These are phyloP conservation scores for human DNA, from an alignment of 2,113 vertebrate genomes.

Conservation along the genomic window DNA sequence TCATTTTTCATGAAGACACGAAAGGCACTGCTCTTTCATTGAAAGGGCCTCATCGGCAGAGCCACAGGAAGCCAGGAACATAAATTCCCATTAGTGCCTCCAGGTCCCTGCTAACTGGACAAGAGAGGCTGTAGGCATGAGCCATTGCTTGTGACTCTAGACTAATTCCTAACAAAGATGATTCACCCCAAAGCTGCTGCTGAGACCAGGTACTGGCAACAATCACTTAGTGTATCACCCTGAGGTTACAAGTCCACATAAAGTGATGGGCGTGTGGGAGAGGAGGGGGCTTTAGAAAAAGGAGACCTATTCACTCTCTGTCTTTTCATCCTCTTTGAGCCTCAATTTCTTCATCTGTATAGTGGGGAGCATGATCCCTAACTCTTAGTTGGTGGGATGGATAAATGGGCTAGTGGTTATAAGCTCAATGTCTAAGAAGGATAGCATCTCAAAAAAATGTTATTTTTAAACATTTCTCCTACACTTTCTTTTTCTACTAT, in stretches of 20 bases:
- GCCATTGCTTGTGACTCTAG: slow-evolving; percentile 55
- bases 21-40: slow-evolving; percentile 76
- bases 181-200: slow-evolving; percentile 21
- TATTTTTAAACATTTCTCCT: not conserved
- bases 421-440: not conserved
- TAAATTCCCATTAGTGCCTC: slow-evolving; percentile 62
- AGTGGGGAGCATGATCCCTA: not conserved
- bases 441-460: not conserved
- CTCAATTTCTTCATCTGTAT: not conserved
- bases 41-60: slow-evolving; percentile 14
- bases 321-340: not conserved
- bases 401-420: not conserved
- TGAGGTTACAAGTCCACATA: slow-evolving; percentile 13
- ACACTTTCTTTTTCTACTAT: not conserved
- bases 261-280: not conserved
- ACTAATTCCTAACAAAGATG: slow-evolving; percentile 70
- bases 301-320: not conserved
- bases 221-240: not conserved
- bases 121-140: slow-evolving; percentile 49
- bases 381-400: not conserved
- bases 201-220: slow-evolving; percentile 33
- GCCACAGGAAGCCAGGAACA: slow-evolving; percentile 22
- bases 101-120: slow-evolving; percentile 59
- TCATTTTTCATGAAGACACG: slow-evolving; percentile 44
- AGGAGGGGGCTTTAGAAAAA: slow-evolving; percentile 18